These are phyloP conservation scores for Chelmon rostratus DNA, from an alignment of 2,797 vertebrate species.

Conservation along the genomic window DNA sequence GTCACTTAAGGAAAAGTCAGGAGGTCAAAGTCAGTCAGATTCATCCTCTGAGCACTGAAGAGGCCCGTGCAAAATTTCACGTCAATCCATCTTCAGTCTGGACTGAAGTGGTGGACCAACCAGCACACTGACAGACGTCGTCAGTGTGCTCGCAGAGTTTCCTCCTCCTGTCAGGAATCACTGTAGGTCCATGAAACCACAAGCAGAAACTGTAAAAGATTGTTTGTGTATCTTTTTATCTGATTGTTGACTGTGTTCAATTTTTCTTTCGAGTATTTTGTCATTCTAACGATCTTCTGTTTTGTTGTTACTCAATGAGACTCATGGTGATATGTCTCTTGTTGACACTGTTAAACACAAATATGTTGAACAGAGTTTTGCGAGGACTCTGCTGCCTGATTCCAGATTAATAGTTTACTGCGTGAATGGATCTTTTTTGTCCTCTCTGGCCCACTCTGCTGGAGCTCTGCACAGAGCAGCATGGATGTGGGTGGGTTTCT, in stretches of 20 bases:
- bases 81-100: too few species aligned
- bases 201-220: not conserved
- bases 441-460: not conserved
- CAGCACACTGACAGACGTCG: too few species aligned
- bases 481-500: conserved; percentile 36
- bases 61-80: too few species aligned
- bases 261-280: not conserved
- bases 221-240: not conserved
- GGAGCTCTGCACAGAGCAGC: conserved; percentile 12
- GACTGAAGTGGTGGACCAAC: too few species aligned
- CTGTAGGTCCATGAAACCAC: not conserved
- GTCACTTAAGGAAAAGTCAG: not conserved
- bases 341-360: not conserved
- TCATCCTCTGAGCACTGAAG: not conserved
- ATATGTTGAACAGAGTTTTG: not conserved
- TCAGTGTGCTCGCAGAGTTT: not conserved
- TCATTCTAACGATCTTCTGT: not conserved
- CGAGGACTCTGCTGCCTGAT: not conserved
- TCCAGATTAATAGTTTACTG: conserved; percentile 17
- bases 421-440: not conserved
- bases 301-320: not conserved
- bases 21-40: not conserved
- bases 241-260: not conserved
- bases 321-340: not conserved
- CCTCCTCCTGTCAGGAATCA: not conserved